A percentile compares a stretch with the other conserved stretches of the same genome.
Evolutionary conservation across 2,113 vertebrate genomes (phyloP).

Genomic region (Ciconia boyciana): DNA sequence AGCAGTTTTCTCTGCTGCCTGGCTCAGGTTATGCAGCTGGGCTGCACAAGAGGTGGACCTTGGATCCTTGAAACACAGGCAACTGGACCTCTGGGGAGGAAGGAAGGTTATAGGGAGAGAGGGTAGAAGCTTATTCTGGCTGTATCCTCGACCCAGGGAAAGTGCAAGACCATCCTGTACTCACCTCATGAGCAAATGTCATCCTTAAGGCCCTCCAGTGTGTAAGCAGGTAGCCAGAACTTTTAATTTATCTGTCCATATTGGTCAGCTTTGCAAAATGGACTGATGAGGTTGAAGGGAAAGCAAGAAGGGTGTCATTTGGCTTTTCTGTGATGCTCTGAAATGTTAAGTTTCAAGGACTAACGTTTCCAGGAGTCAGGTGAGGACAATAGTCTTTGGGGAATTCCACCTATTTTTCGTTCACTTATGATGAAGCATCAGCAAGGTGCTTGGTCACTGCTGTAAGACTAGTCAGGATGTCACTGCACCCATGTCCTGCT

Average conservation of each 20-base stretch:
- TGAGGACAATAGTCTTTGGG: neutral
- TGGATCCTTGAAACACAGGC: neutral
- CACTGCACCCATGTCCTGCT: neutral
- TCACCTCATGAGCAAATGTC: no score
- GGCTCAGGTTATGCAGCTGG: neutral
- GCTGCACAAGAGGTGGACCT: neutral
- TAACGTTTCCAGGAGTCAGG: neutral
- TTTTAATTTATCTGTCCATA: neutral
- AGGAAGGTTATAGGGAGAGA: neutral
- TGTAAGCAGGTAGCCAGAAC: neutral
- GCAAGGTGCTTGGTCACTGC: no score
- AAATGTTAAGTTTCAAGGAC: neutral
- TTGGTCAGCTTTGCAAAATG: neutral
- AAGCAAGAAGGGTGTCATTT: neutral
- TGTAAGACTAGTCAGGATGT: neutral
- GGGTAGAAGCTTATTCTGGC: no score
- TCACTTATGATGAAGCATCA: neutral
- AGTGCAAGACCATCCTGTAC: no score
- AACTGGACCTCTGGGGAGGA: neutral
- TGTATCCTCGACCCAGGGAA: neutral
- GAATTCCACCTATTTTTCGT: neutral
- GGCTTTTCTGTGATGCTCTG: neutral
- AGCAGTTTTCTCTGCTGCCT: neutral
- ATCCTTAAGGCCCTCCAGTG: neutral
- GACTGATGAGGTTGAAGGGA: neutral